Conservation (phyloP, 2,888 invertebrate genomes). For the Eretmocerus hayati region DNA sequence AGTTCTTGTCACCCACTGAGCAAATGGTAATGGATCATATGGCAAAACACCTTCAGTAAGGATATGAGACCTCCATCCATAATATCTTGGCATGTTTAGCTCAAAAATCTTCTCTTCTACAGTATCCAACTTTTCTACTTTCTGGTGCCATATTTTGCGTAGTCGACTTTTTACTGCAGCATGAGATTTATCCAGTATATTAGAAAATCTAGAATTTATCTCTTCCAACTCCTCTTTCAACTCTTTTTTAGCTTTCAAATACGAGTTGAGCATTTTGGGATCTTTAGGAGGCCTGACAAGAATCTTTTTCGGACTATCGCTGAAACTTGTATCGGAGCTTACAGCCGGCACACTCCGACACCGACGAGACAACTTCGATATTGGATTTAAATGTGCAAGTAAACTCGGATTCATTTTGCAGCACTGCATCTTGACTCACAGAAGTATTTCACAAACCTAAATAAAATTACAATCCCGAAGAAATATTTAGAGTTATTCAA, state of each 20-base stretch:
- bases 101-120: conserved; percentile 80
- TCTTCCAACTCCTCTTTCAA: background rate
- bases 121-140: conserved; percentile 60
- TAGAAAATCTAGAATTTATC: conserved; percentile 50
- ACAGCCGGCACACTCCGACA: background rate
- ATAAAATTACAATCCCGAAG: too few relatives aligned
- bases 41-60: conserved; percentile 56
- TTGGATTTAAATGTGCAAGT: background rate
- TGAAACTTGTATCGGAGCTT: background rate
- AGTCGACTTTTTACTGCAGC: conserved; percentile 49
- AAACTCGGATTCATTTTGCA: conserved; percentile 12
- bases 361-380: background rate
- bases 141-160: conserved; percentile 50
- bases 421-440: conserved; percentile 15
- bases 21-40: conserved; percentile 63
- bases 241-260: background rate
- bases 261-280: too few relatives aligned
- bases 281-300: background rate
- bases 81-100: conserved; percentile 74
- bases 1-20: conserved; percentile 74
- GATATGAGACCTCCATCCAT: conserved; percentile 64
- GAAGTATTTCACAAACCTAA: too few relatives aligned
- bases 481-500: too few relatives aligned
- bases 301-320: background rate
- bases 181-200: conserved; percentile 56